Conservation (phyloP, 2,888 invertebrate species). For the Thelaira solivaga region DNA sequence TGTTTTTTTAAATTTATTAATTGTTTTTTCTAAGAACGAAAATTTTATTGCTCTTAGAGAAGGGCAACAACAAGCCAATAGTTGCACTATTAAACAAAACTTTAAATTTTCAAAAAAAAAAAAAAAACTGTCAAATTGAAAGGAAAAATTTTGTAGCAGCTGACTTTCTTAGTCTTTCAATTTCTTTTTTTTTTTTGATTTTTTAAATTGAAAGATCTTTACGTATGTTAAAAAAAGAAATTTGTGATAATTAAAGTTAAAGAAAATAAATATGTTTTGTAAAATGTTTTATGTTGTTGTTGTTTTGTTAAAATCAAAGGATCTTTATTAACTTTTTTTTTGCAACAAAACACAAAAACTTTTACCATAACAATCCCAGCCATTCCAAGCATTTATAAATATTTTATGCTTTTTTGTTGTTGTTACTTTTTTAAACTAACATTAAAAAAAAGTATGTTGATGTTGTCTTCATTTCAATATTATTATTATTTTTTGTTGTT, state of each 20-base stretch:
- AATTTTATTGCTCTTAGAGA: no score
- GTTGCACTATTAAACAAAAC: no score
- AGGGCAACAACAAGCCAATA: no score
- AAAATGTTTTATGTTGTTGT: neutral
- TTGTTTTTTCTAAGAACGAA: no score
- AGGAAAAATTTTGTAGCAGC: no score
- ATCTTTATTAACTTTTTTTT: neutral
- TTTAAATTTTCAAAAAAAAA: no score
- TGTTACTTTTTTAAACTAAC: constrained; percentile 14
- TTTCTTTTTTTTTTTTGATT: no score
- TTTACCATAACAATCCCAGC: neutral
- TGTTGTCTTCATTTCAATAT: constrained; percentile 35
- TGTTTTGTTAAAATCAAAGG: neutral
- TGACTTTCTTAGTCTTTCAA: neutral
- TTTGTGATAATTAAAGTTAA: constrained; percentile 14
- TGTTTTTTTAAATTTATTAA: no score
- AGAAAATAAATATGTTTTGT: neutral
- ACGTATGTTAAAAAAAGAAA: neutral
- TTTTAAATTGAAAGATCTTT: neutral
- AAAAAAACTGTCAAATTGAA: no score
- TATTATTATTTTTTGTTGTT: no score
- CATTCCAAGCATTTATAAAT: neutral
- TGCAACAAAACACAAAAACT: neutral
- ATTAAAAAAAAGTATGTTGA: neutral
- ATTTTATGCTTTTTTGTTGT: neutral